A percentile compares a stretch with the other conserved stretches of the same genome.
Evolutionary conservation across 2,888 invertebrate species (phyloP).

Genomic region (Pelosia muscerda): DNA sequence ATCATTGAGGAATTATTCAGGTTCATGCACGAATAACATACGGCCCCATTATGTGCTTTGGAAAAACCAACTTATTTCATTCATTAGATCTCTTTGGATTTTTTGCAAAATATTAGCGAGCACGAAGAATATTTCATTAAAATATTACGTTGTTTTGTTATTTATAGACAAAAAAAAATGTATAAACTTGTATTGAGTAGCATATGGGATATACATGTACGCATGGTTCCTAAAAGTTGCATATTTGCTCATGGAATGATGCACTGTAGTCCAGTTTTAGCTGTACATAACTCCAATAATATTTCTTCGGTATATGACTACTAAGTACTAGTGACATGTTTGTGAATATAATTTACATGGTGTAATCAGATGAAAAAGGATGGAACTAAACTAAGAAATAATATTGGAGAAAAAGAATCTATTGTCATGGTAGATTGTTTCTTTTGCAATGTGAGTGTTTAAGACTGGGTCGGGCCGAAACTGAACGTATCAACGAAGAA

Average conservation of each 20-base stretch:
- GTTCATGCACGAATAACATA: neutral
- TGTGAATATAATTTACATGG: neutral
- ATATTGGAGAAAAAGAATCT: conserved; percentile 83
- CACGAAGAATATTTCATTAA: conserved; percentile 47
- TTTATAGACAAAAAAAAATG: conserved; percentile 23
- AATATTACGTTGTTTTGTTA: conserved; percentile 37
- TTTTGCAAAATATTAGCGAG: conserved; percentile 45
- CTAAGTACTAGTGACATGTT: neutral
- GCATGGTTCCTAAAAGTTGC: conserved; percentile 51
- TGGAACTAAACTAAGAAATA: conserved; percentile 62
- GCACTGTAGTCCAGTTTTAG: conserved; percentile 55
- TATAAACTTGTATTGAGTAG: conserved; percentile 24
- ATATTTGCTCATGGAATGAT: conserved; percentile 49
- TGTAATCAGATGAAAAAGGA: neutral
- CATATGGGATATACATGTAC: conserved; percentile 30
- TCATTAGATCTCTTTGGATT: conserved; percentile 68
- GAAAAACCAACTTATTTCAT: conserved; percentile 60
- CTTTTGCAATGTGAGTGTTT: conserved; percentile 83
- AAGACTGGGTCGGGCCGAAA: conserved; percentile 79
- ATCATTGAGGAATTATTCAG: neutral
- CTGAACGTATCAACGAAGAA: conserved; percentile 79
- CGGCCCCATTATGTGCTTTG: conserved; percentile 46
- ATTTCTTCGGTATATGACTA: conserved; percentile 62
- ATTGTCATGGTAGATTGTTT: conserved; percentile 87
- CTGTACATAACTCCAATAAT: conserved; percentile 77